These are phyloP conservation scores for Sinocyclocheilus rhinocerous DNA, from an alignment of 2,113 vertebrate species.

Conservation along the genomic window DNA sequence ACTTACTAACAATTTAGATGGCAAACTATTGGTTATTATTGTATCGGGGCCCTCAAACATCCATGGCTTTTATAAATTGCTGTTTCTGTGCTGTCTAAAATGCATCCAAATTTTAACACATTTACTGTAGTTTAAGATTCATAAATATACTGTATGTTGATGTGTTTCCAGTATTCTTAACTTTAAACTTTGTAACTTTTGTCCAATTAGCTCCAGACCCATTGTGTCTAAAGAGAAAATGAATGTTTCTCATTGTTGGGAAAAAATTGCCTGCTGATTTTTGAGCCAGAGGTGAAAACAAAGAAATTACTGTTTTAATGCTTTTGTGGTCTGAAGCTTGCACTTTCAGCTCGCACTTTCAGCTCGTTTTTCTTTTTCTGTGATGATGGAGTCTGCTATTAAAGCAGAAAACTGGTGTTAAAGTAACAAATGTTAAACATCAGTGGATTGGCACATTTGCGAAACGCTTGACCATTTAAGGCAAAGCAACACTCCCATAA, in stretches of 20 bases:
- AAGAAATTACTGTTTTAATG: not conserved
- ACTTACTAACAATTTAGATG: no score
- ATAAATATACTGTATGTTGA: not conserved
- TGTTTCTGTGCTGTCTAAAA: not conserved
- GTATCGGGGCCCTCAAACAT: no score
- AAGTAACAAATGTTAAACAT: slow-evolving; percentile 3
- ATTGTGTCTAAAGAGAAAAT: not conserved
- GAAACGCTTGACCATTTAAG: slow-evolving; percentile 55
- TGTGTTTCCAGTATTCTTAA: not conserved
- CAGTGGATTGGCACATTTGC: slow-evolving; percentile 11
- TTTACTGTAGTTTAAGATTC: not conserved
- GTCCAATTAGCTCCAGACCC: not conserved
- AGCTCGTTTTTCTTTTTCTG: not conserved
- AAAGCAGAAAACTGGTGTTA: not conserved
- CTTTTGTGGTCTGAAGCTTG: not conserved
- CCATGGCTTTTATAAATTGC: no score
- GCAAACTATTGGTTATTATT: no score
- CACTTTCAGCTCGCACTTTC: not conserved
- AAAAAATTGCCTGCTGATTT: not conserved
- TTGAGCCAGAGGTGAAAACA: not conserved
- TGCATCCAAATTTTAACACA: not conserved
- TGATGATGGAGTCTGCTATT: not conserved
- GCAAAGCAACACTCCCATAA: slow-evolving; percentile 51
- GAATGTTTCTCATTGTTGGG: not conserved
- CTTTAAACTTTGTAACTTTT: not conserved